A percentile compares a stretch with the other conserved stretches of the same genome.
phyloP scores from a whole-genome alignment of 2,888 invertebrate genomes.

The Rhamphomyia laevipes region DNA sequence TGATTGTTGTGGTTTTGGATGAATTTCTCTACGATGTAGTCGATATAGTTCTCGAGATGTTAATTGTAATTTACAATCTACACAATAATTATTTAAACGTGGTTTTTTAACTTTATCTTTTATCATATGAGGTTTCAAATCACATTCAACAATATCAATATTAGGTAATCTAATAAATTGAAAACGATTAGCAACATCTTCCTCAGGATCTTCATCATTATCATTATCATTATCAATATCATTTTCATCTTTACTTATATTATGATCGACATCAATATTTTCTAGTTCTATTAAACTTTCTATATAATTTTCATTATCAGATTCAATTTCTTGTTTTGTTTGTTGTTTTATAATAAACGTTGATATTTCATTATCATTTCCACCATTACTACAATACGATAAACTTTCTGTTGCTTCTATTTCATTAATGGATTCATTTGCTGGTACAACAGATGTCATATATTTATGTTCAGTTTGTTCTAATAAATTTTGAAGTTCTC shows the following conservation, averaged over 20 bases:
- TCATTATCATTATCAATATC: slow-evolving; percentile 1
- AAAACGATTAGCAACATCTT: not conserved
- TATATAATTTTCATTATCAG: not conserved
- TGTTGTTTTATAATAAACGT: not conserved
- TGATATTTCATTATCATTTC: not conserved
- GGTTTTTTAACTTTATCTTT: not conserved
- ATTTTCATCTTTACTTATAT: not conserved
- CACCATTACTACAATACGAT: not conserved
- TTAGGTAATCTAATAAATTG: not conserved
- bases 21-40: not conserved
- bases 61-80: slow-evolving; percentile 7
- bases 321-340: not conserved
- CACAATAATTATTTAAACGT: slow-evolving; percentile 5
- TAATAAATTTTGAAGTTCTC: slow-evolving; percentile 10
- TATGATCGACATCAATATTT: not conserved
- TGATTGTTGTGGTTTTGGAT: not conserved
- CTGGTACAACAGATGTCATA: not conserved
- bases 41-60: not conserved
- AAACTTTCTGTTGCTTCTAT: not conserved
- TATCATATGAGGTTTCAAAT: not conserved
- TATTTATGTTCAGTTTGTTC: slow-evolving; percentile 7
- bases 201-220: not conserved
- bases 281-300: not conserved
- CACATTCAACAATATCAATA: not conserved
- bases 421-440: not conserved